Evolutionary conservation across 1,140 invertebrate genomes (phyloP).

Genomic region (Aphaenogaster floridana): DNA sequence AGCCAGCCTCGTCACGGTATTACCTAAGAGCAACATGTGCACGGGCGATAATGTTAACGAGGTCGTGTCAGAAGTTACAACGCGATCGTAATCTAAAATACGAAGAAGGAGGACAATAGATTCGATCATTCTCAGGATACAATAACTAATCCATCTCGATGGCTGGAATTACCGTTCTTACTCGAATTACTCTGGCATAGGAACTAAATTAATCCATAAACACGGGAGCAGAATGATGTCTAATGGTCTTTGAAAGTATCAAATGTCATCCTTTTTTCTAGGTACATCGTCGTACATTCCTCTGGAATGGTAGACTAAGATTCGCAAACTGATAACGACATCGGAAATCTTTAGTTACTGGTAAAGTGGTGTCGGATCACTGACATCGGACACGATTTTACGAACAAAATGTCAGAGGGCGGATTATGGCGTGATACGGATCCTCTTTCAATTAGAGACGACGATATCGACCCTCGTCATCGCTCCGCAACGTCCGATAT

Average conservation of each 20-base stretch:
- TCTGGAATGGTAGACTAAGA: not conserved
- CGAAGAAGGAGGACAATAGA: not conserved
- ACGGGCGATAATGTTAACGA: slow-evolving; percentile 45
- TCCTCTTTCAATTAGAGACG: slow-evolving; percentile 55
- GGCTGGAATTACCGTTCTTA: not conserved
- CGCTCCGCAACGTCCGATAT: not conserved
- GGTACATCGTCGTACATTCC: not conserved
- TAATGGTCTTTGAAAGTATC: not conserved
- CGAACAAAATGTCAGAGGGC: slow-evolving; percentile 36
- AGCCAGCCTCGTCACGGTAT: not conserved
- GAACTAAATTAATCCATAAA: not conserved
- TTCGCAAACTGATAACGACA: slow-evolving; percentile 34
- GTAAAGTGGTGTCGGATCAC: slow-evolving; percentile 38
- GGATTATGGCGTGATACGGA: slow-evolving; percentile 38
- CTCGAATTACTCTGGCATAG: not conserved
- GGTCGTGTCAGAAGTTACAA: slow-evolving; percentile 27
- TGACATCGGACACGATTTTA: slow-evolving; percentile 20
- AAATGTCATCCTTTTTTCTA: not conserved
- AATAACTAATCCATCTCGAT: not conserved
- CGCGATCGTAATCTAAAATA: not conserved
- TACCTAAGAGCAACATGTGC: not conserved
- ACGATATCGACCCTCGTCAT: slow-evolving; percentile 10
- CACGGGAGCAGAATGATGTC: not conserved
- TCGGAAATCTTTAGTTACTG: slow-evolving; percentile 24
- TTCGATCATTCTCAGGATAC: not conserved